Base-by-base conservation (phyloP, 2,888 invertebrate species). In the Halocaridina rubra region DNA sequence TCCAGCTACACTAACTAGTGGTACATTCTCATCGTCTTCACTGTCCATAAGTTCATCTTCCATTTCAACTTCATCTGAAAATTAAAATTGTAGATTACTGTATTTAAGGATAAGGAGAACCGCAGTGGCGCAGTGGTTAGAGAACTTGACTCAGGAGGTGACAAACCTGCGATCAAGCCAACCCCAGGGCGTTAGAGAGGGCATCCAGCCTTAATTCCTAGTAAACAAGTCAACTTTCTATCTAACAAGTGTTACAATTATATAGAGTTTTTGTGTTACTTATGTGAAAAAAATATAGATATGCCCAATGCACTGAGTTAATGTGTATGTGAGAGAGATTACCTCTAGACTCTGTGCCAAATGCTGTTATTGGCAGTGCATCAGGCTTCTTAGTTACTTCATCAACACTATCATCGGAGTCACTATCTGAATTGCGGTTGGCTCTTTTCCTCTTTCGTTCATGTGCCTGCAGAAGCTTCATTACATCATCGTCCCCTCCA, bases 1-100 rank as follows among this genome's bases (percentile, higher is more conserved):
- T 61, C 95, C 95, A 82, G 95, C 96, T 33, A 98, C 96, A 89
- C 93, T 92, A 7, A 98, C 96, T 19, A 94, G 94, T 2, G 97
- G 96, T 61, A 95, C 94, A 90, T 95, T 94, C 89, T 95, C 94
- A 72, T 95, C 95, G 0, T 95, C 95, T 22, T 90, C 90, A 19
- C 89, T 90, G 0, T 95, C 95, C 32, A 75, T 64, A 16, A 67
- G 29, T 67, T 67, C 75, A 24, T 53, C 16, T 27, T 32, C 30
- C 29, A 69, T 67, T 30, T 69, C 46, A 1, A 29, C n/a, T n/a
- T 30, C 59, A 32, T 3, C 77, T 77, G 61, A 22, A 53, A 59
- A 59, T 7, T 1, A 32, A n/a, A n/a, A n/a, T n/a, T n/a, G n/a
- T n/a, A n/a, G n/a, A n/a, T n/a, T n/a, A n/a, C n/a, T n/a, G n/a